Evolutionary conservation across 1,140 invertebrate genomes (phyloP), one percentile per base, ranked within the genome.

Genomic region (Sinonovacula constricta): DNA sequence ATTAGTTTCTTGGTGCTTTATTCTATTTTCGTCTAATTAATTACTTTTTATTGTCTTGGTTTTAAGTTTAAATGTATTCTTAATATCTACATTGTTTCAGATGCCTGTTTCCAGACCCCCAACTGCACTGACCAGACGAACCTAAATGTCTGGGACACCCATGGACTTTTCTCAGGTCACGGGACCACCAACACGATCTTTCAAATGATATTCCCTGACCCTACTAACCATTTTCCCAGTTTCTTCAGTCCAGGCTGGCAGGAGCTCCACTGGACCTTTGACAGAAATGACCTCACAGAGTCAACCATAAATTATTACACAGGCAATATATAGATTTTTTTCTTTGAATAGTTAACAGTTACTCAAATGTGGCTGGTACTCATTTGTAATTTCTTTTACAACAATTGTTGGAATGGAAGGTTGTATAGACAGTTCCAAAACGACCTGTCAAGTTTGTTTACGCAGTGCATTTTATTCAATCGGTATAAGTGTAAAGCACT

Each of bases 31-130:
- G n/a, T n/a, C n/a, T n/a, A n/a, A n/a, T n/a, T n/a, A n/a, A n/a
- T n/a, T n/a, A n/a, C n/a, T n/a, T n/a, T n/a, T n/a, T n/a, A n/a
- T n/a, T n/a, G n/a, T n/a, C n/a, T n/a, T n/a, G n/a, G n/a, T n/a
- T n/a, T n/a, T n/a, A n/a, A n/a, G n/a, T n/a, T n/a, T n/a, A n/a
- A n/a, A n/a, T n/a, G n/a, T n/a, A n/a, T n/a, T n/a, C n/a, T n/a
- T n/a, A n/a, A n/a, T n/a, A n/a, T n/a, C n/a, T n/a, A n/a, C n/a
- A n/a, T n/a, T n/a, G n/a, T n/a, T n/a, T n/a, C 68, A 71, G 68
- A 34, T n/a, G 68, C 68, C 2, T 71, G 68, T 45, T 71, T 59
- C 54, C 54, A 71, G 54, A 71, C 68, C 7, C 68, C 68, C 7
- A 71, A 18, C 56, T 71, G 68, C 33, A 45, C 18, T 12, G 68